A percentile compares a stretch with the other conserved stretches of the same genome.
Evolutionary conservation across 2,888 invertebrate genomes (phyloP).

Genomic region (Linyphia triangularis): DNA sequence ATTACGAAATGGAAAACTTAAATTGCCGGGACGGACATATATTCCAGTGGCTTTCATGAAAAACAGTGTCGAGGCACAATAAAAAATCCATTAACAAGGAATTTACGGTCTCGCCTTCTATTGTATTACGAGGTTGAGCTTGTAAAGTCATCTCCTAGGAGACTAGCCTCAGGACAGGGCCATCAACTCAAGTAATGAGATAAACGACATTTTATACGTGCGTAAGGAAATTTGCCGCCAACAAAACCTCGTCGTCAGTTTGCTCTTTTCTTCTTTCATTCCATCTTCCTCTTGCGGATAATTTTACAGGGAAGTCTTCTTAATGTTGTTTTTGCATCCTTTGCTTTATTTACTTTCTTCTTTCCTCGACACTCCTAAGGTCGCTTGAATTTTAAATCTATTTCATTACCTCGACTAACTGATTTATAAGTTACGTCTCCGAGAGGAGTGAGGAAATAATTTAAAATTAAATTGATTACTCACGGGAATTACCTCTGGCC

Average conservation of each 20-base stretch:
- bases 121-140: constrained; percentile 73
- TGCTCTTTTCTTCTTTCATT: constrained; percentile 57
- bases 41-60: constrained; percentile 68
- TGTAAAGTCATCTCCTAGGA: constrained; percentile 72
- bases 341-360: constrained; percentile 57
- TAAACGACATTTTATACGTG: constrained; percentile 75
- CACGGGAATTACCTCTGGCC: constrained; percentile 41
- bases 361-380: constrained; percentile 39
- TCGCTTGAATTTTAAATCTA: constrained; percentile 71
- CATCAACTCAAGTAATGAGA: constrained; percentile 72
- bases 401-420: constrained; percentile 74
- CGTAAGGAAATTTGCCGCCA: constrained; percentile 71
- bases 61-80: constrained; percentile 70
- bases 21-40: constrained; percentile 71
- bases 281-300: constrained; percentile 70
- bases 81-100: constrained; percentile 75
- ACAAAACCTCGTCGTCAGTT: constrained; percentile 69
- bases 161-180: constrained; percentile 63
- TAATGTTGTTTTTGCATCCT: constrained; percentile 68
- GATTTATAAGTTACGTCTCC: constrained; percentile 74
- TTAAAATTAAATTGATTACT: constrained; percentile 75
- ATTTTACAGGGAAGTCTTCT: constrained; percentile 68
- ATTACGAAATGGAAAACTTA: constrained; percentile 74
- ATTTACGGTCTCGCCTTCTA: constrained; percentile 74
- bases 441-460: constrained; percentile 71